Evolutionary conservation across 2,797 vertebrate genomes (phyloP), one percentile per base, ranked within the genome.

Genomic region (Cossypha niveicapilla): DNA sequence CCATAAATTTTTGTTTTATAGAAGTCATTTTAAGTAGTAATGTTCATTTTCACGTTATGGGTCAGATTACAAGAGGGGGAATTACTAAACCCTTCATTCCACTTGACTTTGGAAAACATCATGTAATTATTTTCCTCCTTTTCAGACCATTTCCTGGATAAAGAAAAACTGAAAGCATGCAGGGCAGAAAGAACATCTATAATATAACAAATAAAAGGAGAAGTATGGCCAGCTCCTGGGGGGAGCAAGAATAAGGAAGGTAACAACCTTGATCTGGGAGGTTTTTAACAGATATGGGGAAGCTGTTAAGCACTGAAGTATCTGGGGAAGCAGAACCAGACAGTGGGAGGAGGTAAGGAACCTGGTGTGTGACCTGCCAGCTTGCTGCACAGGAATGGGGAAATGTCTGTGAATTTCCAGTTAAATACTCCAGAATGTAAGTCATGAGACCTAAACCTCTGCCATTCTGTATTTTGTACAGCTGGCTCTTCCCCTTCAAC

Each of bases 21-120:
- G 17, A 53, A 42, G 27, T 42, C 0, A 72, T 70, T 70, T 53
- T 22, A 87, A 75, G 28, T 28, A 62, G 11, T 4, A 77, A 76
- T 27, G 10, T 44, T 67, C 0, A 0, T 77, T 90, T 80, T 63
- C 30, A 80, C 1, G 0, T 85, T 71, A 81, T 15, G 11, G 37
- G 37, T 37, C 37, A 37, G 37, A 37, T 37, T 37, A 37, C 37
- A 14, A 37, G 37, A 37, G 37, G 13, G 37, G 6, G 21, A 66
- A 85, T 44, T 62, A 90, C 11, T 41, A 83, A 90, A 83, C 7
- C 15, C 58, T 8, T 84, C 41, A 54, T 13, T 76, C 35, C 50
- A 77, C 30, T 65, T 44, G 8, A 77, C 63, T 86, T 54, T 65
- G 45, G 15, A 63, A 91, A 94, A 76, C 18, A 45, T 18, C 0